Base-by-base conservation (phyloP, 2,888 invertebrate species). In the Idaea biselata region DNA sequence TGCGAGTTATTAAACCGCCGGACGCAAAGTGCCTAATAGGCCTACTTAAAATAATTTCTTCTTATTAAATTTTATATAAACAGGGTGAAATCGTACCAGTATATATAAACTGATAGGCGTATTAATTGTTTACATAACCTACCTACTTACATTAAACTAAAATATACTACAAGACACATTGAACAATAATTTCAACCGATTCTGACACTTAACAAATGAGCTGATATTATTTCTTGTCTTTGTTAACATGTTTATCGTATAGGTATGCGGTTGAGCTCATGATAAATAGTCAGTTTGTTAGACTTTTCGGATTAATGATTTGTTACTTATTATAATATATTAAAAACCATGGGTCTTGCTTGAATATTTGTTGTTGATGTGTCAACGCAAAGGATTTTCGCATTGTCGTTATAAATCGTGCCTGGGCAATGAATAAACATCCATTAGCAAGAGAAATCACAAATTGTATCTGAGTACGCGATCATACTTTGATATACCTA, bases 191-290 rank as follows among this genome's bases (percentile, higher is more conserved):
- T 44, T 44, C 44, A 44, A 44, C 44, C 44, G 44, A 5, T 44
- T 44, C 44, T 44, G 44, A 44, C 44, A 44, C 11, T 14, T 44
- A 14, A 44, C 44, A 44, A 44, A 44, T 44, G 44, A 14, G 44
- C 44, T 44, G 44, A 8, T 44, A 44, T 44, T 44, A 44, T 44
- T 44, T 44, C 6, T 44, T 44, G 44, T 44, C 44, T 44, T 44
- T 44, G 44, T 44, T 44, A 44, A 44, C 44, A 44, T 44, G 44
- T 44, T 44, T 44, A 44, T 44, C 44, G 44, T 44, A 44, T 44
- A 14, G 8, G 44, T 44, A 14, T 14, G 25, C 25, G 25, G 2
- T 14, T 14, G 44, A 11, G 44, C 8, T 14, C 44, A 8, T 44
- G 44, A 44, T 44, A 8, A 44, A 44, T 44, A 44, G 44, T 7